Evolutionary conservation across 1,140 invertebrate genomes (phyloP), one percentile per base, ranked within the genome.

Genomic region (Nephotettix cincticeps): DNA sequence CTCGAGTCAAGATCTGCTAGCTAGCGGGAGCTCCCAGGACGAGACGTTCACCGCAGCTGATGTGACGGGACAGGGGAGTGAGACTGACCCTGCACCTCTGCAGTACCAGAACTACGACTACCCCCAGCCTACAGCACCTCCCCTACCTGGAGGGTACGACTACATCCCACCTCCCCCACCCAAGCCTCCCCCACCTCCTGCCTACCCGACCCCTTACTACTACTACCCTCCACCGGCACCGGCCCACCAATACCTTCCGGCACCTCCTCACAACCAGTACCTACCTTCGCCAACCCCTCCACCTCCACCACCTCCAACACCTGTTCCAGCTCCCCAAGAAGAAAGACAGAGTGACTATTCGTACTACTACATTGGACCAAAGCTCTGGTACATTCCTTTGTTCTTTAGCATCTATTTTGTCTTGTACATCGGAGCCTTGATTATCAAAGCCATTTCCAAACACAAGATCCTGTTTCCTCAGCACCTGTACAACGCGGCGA

Each of bases 361-460:
- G 77, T 93, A 93, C 79, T 93, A 93, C 77, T 93, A 90, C 76
- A 85, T 93, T 73, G 91, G 91, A 0, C 87, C 90, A 71, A 93
- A 93, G 76, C 82, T 93, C 1, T 94, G 91, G 87, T 94, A 93
- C 75, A 83, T 93, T 51, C 92, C 92, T 0, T 77, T 94, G 14
- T 94, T 93, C 78, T 93, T 93, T 76, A 92, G 91, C 70, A 89
- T 92, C 21, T 94, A 91, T 75, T 93, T 93, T 76, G 89, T 91
- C 70, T 84, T 92, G 70, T 94, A 93, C 74, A 88, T 94, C 1
- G 87, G 88, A 1, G 90, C 89, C 45, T 81, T 94, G 9, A 89
- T 94, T 61, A 81, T 93, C 1, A 93, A 92, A 78, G 90, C 91
- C 3, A 87, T 94, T 47, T 85, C 90, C 13, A 85, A 91, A 64